Evolutionary conservation across 2,888 invertebrate species (phyloP).

Genomic region (Lamellibrachia satsuma): DNA sequence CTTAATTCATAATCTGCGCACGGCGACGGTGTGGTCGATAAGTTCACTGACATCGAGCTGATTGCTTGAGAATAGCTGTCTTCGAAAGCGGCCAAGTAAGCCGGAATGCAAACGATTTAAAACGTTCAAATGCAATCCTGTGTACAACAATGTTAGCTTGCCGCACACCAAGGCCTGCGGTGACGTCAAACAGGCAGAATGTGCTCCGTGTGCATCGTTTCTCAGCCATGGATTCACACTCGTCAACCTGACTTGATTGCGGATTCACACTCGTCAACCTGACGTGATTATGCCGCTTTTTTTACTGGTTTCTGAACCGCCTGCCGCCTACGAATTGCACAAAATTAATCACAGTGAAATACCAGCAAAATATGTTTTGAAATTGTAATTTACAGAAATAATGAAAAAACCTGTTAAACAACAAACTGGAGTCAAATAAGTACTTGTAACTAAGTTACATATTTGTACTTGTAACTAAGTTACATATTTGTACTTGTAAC

Average conservation of each 20-base stretch:
- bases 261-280: neutral
- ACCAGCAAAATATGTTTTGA: neutral
- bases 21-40: neutral
- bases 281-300: neutral
- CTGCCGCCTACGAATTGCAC: neutral
- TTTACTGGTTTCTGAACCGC: neutral
- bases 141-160: neutral
- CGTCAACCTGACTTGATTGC: neutral
- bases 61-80: neutral
- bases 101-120: neutral
- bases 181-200: neutral
- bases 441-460: neutral
- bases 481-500: neutral
- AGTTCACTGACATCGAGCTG: constrained; percentile 3
- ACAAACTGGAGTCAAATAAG: neutral
- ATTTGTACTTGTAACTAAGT: neutral
- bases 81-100: neutral
- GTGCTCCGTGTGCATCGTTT: neutral
- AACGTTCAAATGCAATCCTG: neutral
- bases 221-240: neutral
- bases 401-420: neutral
- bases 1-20: neutral
- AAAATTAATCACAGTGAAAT: neutral
- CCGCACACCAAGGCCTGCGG: neutral
- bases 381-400: neutral